Conservation (phyloP, 2,113 vertebrate genomes). For the Eulemur macaco region DNA sequence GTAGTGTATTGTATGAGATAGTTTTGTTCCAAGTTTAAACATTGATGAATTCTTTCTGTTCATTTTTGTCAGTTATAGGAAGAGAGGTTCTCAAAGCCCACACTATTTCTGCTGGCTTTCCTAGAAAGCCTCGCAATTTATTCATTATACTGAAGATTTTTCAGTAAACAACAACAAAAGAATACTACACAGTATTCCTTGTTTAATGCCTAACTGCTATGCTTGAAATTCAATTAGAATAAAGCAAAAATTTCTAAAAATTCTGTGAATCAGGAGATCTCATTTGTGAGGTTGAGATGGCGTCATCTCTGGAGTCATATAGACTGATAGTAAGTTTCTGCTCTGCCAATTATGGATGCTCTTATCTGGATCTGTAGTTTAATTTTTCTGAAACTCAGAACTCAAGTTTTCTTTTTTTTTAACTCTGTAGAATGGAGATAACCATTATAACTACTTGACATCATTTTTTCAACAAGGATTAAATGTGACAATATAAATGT, state of each 20-base stretch:
- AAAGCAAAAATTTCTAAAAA: background rate
- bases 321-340: background rate
- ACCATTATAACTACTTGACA: background rate
- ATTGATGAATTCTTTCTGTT: constrained; percentile 5
- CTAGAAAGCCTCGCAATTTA: background rate
- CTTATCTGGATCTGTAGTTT: background rate
- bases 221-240: background rate
- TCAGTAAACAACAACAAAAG: background rate
- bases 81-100: background rate
- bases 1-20: background rate
- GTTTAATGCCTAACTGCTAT: background rate
- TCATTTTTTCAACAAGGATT: background rate
- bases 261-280: background rate
- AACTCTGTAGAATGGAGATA: background rate
- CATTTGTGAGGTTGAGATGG: background rate
- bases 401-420: background rate
- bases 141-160: background rate
- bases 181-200: background rate
- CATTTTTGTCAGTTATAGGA: background rate
- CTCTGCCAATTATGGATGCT: background rate
- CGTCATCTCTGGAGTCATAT: background rate
- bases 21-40: background rate
- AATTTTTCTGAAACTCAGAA: background rate
- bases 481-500: background rate
- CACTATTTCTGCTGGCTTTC: background rate